Evolutionary conservation across 2,888 invertebrate species (phyloP).

Genomic region (Tupiocoris notatus): DNA sequence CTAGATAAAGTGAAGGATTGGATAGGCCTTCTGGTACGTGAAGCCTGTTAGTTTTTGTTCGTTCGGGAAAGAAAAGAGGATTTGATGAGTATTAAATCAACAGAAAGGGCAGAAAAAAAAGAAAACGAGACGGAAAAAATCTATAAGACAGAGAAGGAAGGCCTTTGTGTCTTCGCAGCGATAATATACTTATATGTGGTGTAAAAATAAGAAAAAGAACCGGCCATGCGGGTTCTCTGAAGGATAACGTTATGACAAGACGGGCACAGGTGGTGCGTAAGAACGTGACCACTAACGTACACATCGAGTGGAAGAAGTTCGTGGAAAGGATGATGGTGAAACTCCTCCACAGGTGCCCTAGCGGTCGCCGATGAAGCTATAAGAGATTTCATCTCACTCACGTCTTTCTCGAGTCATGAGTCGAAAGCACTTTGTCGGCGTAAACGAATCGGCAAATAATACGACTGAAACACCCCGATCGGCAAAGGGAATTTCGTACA

Average conservation of each 20-base stretch:
- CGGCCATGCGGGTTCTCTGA: neutral
- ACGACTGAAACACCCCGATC: no score
- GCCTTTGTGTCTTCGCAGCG: neutral
- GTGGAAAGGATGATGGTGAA: neutral
- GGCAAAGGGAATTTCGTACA: no score
- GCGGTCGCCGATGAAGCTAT: constrained; percentile 32
- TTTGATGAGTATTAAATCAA: constrained; percentile 36
- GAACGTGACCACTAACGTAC: constrained; percentile 13
- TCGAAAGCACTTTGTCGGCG: neutral
- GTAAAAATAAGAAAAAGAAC: constrained; percentile 25
- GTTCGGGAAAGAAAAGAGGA: neutral
- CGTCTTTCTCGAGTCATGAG: constrained; percentile 2
- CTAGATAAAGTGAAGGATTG: constrained; percentile 26
- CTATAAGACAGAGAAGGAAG: no score
- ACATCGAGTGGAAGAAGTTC: neutral
- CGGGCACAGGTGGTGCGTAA: constrained; percentile 24
- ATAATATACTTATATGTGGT: constrained; percentile 34
- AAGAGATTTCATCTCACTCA: constrained; percentile 37
- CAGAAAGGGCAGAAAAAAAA: neutral
- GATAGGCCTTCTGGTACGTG: neutral
- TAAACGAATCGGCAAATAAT: no score
- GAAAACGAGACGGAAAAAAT: no score
- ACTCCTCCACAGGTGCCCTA: constrained; percentile 29
- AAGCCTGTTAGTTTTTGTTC: neutral
- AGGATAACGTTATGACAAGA: constrained; percentile 13